These are phyloP conservation scores for Minunthozetes semirufus DNA, from an alignment of 2,888 invertebrate genomes.

Conservation along the genomic window DNA sequence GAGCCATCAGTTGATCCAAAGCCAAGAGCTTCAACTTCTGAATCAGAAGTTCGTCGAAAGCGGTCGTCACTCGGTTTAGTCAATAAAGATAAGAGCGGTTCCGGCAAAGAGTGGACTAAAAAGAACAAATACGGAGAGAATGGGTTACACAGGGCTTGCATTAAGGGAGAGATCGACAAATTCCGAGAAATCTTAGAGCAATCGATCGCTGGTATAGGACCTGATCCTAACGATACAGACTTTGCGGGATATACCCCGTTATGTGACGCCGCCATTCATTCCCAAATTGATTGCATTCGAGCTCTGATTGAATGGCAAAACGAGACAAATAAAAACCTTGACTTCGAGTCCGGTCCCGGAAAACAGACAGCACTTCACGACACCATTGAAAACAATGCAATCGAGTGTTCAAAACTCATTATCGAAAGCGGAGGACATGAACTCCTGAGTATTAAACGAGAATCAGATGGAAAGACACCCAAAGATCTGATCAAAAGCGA, in stretches of 20 bases:
- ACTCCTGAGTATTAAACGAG: background rate
- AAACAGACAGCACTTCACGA: conserved; percentile 9
- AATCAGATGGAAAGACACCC: background rate
- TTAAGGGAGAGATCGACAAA: background rate
- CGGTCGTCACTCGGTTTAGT: background rate
- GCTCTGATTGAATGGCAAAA: conserved; percentile 5
- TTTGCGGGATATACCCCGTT: background rate
- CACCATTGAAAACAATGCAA: background rate
- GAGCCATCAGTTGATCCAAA: background rate
- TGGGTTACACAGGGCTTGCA: conserved; percentile 1
- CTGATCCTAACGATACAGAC: conserved; percentile 11
- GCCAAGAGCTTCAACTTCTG: background rate
- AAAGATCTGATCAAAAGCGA: conserved; percentile 13
- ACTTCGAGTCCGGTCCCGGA: background rate
- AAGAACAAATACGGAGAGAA: conserved; percentile 11
- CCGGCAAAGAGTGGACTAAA: background rate
- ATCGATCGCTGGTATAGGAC: background rate
- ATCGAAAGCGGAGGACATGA: background rate
- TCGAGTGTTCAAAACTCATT: background rate
- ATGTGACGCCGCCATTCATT: background rate
- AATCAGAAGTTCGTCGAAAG: background rate
- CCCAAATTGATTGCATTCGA: background rate
- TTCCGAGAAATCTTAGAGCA: background rate
- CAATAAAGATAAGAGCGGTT: background rate
- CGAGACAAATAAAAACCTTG: background rate